These are phyloP conservation scores for Lycodopsis pacificus DNA, from an alignment of 2,797 vertebrate genomes.

Conservation along the genomic window DNA sequence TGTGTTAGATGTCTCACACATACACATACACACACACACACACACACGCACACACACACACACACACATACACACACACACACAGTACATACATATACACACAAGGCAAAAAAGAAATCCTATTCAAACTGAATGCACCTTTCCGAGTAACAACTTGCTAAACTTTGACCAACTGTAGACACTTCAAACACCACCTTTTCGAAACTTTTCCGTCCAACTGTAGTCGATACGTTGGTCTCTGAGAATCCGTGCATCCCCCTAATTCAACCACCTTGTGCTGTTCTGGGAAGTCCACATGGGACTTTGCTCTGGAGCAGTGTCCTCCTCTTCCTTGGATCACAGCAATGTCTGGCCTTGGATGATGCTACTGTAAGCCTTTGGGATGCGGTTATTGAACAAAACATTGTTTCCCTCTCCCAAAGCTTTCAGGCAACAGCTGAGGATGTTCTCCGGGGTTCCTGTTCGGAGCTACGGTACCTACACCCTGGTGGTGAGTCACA, in stretches of 20 bases:
- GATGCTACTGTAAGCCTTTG: constrained; percentile 40
- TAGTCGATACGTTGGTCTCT: constrained; percentile 39
- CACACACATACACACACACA: neutral
- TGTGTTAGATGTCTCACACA: neutral
- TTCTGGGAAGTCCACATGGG: constrained; percentile 31
- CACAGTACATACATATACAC: neutral
- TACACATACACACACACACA: neutral
- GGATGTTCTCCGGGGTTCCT: constrained; percentile 51
- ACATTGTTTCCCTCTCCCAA: constrained; percentile 27
- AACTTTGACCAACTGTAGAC: constrained; percentile 16
- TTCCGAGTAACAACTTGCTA: neutral
- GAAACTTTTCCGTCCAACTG: constrained; percentile 13
- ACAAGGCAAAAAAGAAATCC: neutral
- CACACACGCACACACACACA: neutral
- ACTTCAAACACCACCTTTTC: neutral
- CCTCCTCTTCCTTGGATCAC: constrained; percentile 49
- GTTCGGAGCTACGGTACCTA: constrained; percentile 23
- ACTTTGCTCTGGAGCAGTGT: constrained; percentile 24
- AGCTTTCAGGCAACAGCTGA: constrained; percentile 44
- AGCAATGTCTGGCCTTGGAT: constrained; percentile 40
- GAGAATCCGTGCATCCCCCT: constrained; percentile 1
- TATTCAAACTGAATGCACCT: neutral
- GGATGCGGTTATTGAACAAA: constrained; percentile 60
- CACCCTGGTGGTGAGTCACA: constrained; percentile 53
- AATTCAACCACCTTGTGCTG: constrained; percentile 10